Percentiles rank a stretch among this genome's conserved stretches.
phyloP scores from a whole-genome alignment of 2,797 vertebrate genomes.

The Alca torda region DNA sequence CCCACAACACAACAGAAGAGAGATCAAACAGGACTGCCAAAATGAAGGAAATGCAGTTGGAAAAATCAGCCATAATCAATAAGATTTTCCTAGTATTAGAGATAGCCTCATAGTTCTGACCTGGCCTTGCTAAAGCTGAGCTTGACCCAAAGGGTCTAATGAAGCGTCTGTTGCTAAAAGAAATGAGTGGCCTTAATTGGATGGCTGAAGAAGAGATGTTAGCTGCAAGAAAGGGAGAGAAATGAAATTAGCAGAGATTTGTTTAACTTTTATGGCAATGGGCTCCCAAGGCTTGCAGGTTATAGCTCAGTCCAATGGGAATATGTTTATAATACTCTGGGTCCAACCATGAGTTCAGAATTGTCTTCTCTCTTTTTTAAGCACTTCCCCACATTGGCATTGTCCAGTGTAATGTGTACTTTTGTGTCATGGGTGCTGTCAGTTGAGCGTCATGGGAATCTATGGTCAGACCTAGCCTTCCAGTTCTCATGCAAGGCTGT shows the following conservation, averaged over 20 bases:
- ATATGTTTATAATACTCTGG: not conserved
- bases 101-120: not conserved
- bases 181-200: not conserved
- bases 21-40: not conserved
- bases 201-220: not conserved
- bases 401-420: not conserved
- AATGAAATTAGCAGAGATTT: not conserved
- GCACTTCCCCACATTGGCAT: not conserved
- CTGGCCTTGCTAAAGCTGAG: not conserved
- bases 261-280: not conserved
- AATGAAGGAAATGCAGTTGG: not conserved
- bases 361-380: not conserved
- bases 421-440: not conserved
- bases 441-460: not conserved
- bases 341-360: not conserved
- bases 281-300: not conserved
- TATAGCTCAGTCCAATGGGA: not conserved
- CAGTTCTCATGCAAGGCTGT: not conserved
- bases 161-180: not conserved
- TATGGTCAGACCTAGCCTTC: not conserved
- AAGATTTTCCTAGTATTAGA: not conserved
- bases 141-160: not conserved
- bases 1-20: not conserved
- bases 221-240: not conserved
- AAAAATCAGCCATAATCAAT: not conserved